phyloP scores from a whole-genome alignment of 2,113 vertebrate species.

The Brachyhypopomus occidentalis region DNA sequence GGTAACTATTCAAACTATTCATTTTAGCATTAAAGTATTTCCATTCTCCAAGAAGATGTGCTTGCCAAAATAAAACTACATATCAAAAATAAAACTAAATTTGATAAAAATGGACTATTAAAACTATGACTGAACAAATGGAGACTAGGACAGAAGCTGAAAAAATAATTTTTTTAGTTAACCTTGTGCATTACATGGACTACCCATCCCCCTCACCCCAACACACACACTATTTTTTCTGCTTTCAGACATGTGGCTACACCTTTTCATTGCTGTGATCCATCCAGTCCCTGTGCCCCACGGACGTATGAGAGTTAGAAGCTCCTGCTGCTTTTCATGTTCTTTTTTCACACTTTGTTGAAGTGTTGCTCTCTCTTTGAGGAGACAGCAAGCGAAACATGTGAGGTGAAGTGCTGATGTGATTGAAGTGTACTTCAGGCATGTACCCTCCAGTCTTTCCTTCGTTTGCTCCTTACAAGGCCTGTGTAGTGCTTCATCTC shows the following conservation, averaged over 20 bases:
- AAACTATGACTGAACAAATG: too few relatives aligned
- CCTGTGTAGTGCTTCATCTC: neutral
- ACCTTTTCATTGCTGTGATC: neutral
- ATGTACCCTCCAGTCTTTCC: neutral
- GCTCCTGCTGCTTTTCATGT: neutral
- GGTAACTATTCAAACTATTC: neutral
- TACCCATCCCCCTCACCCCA: too few relatives aligned
- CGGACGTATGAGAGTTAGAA: neutral
- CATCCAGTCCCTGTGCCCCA: neutral
- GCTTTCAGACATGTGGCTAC: too few relatives aligned
- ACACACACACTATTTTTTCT: slow-evolving; percentile 4
- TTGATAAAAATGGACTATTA: too few relatives aligned
- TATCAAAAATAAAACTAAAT: too few relatives aligned
- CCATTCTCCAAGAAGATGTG: neutral
- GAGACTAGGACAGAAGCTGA: too few relatives aligned
- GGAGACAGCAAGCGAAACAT: neutral
- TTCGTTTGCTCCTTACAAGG: neutral
- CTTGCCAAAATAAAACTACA: neutral
- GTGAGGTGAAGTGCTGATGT: neutral
- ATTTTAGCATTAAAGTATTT: slow-evolving; percentile 32
- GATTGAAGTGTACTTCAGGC: slow-evolving; percentile 10
- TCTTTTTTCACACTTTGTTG: neutral
- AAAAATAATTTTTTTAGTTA: too few relatives aligned
- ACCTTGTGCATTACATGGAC: too few relatives aligned
- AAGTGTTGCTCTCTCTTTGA: neutral